Percentiles rank a stretch among this genome's conserved stretches.
These are phyloP conservation scores for Leucozona laternaria DNA, from an alignment of 2,888 invertebrate genomes.

Conservation along the genomic window DNA sequence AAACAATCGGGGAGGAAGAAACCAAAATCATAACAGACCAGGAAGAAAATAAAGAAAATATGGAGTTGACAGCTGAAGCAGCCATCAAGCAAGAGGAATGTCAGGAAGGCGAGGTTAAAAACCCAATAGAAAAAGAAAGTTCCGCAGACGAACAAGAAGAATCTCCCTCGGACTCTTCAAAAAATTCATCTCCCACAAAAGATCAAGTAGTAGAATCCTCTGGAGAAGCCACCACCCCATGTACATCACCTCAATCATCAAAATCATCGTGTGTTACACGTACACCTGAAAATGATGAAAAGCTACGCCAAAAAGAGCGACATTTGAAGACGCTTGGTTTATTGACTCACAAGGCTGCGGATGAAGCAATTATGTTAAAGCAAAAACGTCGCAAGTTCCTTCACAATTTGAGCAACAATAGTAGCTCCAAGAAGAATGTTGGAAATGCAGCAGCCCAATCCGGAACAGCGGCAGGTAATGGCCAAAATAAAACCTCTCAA, in stretches of 20 bases:
- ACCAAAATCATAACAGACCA: slow-evolving; percentile 36
- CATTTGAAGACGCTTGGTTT: slow-evolving; percentile 90
- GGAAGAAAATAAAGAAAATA: slow-evolving; percentile 64
- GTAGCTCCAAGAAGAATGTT: slow-evolving; percentile 74
- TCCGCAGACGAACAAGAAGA: slow-evolving; percentile 57
- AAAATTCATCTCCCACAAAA: slow-evolving; percentile 70
- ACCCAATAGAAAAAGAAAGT: slow-evolving; percentile 36
- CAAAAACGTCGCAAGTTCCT: slow-evolving; percentile 84
- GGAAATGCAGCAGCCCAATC: slow-evolving; percentile 45
- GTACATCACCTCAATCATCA: slow-evolving; percentile 77
- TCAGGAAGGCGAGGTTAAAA: slow-evolving; percentile 3
- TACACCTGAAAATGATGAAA: slow-evolving; percentile 85
- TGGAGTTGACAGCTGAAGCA: slow-evolving; percentile 31
- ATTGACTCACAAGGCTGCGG: slow-evolving; percentile 90
- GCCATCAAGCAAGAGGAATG: slow-evolving; percentile 32
- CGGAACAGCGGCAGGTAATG: slow-evolving; percentile 65
- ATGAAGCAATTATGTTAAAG: slow-evolving; percentile 87
- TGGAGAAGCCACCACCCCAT: slow-evolving; percentile 76
- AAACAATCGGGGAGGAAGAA: slow-evolving; percentile 50
- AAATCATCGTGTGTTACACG: slow-evolving; percentile 48
- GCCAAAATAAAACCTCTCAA: slow-evolving; percentile 77
- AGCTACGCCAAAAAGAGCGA: slow-evolving; percentile 88
- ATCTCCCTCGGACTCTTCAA: slow-evolving; percentile 72
- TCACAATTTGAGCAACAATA: slow-evolving; percentile 75
- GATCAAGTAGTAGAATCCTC: slow-evolving; percentile 45